Evolutionary conservation across 1,140 invertebrate species (phyloP).

Genomic region (Leptoteleia sp.): DNA sequence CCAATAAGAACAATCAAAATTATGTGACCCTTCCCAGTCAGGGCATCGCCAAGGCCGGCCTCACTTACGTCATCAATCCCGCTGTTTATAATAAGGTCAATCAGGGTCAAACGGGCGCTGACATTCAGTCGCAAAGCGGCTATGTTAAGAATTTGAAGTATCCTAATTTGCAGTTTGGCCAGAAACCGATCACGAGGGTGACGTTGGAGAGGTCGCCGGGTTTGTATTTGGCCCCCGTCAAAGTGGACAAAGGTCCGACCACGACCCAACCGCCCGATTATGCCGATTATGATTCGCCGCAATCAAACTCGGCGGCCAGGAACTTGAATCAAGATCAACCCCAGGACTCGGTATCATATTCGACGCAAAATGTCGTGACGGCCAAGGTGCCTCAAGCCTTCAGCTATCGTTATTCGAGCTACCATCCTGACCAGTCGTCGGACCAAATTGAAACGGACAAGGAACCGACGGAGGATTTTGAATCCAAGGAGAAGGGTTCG

Average conservation of each 20-base stretch:
- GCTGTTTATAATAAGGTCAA: conserved; percentile 66
- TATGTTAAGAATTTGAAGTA: conserved; percentile 64
- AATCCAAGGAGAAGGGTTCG: conserved; percentile 48
- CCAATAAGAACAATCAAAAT: conserved; percentile 38
- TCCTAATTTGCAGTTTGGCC: conserved; percentile 49
- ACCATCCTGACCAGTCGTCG: conserved; percentile 64
- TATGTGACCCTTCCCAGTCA: conserved; percentile 48
- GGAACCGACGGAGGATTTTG: conserved; percentile 32
- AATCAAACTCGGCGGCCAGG: conserved; percentile 12
- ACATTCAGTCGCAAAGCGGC: background rate
- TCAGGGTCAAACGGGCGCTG: conserved; percentile 21
- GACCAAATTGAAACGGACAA: conserved; percentile 69
- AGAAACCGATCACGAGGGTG: conserved; percentile 67
- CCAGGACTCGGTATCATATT: conserved; percentile 58
- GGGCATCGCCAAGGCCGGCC: conserved; percentile 70
- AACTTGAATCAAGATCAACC: conserved; percentile 56
- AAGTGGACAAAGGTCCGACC: conserved; percentile 44
- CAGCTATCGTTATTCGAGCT: conserved; percentile 72
- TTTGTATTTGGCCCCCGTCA: conserved; percentile 68
- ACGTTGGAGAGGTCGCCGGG: conserved; percentile 68
- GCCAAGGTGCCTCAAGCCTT: conserved; percentile 67
- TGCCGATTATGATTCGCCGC: conserved; percentile 66
- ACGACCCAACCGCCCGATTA: conserved; percentile 66
- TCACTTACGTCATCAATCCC: conserved; percentile 71
- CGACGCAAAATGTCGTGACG: conserved; percentile 65